Conservation (phyloP, 2,888 invertebrate species). For the Drosophila emarginata region DNA sequence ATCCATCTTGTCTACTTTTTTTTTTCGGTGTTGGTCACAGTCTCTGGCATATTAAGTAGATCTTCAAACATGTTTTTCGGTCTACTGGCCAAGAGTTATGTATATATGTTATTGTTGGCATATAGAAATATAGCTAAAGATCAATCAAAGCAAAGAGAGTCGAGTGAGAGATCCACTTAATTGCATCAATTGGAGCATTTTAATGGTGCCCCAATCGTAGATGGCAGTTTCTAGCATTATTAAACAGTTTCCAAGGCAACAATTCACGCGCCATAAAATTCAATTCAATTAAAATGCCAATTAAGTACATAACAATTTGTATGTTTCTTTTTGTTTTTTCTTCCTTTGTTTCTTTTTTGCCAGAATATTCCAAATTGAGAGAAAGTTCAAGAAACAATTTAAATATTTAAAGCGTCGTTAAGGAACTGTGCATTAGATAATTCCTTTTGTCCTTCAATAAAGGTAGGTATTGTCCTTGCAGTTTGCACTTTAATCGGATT, state of each 20-base stretch:
- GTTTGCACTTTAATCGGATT: background rate
- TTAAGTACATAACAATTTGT: conserved; percentile 32
- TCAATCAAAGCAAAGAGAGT: conserved; percentile 59
- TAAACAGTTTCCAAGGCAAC: conserved; percentile 44
- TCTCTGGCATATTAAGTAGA: conserved; percentile 35
- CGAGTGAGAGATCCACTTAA: conserved; percentile 33
- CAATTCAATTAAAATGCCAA: conserved; percentile 47
- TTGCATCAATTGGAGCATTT: conserved; percentile 68
- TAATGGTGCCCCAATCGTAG: conserved; percentile 4
- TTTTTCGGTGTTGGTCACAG: conserved; percentile 7
- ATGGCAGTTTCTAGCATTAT: conserved; percentile 19
- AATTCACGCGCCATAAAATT: conserved; percentile 25
- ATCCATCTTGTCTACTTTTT: background rate
- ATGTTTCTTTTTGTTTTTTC: background rate
- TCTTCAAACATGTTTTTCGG: conserved; percentile 46
- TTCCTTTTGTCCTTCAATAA: background rate
- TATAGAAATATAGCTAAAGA: conserved; percentile 64
- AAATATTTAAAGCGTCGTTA: background rate
- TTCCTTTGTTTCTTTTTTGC: background rate
- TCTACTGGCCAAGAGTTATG: conserved; percentile 43
- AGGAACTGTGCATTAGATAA: background rate
- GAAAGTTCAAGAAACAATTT: background rate
- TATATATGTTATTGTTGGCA: conserved; percentile 12
- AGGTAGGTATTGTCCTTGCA: background rate
- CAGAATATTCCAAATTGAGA: background rate